phyloP scores from a whole-genome alignment of 2,113 vertebrate species.

The Ptilorrhoa leucosticta region DNA sequence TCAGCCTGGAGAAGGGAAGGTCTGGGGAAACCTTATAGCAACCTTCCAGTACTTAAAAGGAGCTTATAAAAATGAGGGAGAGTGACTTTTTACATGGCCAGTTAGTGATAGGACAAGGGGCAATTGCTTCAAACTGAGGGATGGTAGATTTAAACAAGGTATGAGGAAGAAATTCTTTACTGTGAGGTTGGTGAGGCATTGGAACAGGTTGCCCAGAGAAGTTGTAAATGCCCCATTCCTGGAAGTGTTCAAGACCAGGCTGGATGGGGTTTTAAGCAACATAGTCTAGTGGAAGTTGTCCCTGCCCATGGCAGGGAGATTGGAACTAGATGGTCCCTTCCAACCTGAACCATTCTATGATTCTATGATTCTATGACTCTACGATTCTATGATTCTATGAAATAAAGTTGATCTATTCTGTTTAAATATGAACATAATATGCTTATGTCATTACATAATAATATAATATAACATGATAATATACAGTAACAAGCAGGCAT shows the following conservation, averaged over 20 bases:
- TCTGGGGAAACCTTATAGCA: background rate
- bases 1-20: background rate
- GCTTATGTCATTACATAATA: background rate
- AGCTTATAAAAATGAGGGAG: background rate
- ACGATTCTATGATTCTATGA: background rate
- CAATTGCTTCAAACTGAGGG: background rate
- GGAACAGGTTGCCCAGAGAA: background rate
- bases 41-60: background rate
- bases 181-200: background rate
- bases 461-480: background rate
- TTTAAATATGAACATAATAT: background rate
- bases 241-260: background rate
- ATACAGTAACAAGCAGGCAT: background rate
- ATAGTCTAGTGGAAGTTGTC: background rate
- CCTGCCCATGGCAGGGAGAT: background rate
- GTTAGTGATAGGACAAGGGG: background rate
- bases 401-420: background rate
- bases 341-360: background rate
- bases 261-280: background rate
- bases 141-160: background rate
- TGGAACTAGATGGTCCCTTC: background rate
- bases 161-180: background rate
- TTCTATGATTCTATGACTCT: background rate
- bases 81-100: background rate
- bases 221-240: background rate